phyloP scores from a whole-genome alignment of 35 echinoderm and acorn worm genomes.

The Strongylocentrotus purpuratus region DNA sequence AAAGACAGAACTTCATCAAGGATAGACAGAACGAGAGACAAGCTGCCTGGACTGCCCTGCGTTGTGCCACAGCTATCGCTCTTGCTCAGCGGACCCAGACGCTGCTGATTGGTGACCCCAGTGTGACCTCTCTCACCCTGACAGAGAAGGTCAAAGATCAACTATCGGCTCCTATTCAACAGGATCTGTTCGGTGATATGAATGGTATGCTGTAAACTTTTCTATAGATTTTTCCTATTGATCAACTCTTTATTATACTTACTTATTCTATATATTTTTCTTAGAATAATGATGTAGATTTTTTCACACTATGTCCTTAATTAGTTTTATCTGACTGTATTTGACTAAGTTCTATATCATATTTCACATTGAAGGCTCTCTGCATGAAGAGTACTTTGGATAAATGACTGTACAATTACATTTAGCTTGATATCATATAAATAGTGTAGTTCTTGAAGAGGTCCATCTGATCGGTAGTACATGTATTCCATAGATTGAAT shows the following conservation, averaged over 20 bases:
- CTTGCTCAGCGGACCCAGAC: conserved; percentile 63
- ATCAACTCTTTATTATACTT: too few species aligned
- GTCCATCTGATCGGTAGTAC: too few species aligned
- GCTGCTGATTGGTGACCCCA: conserved; percentile 89
- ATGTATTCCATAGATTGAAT: too few species aligned
- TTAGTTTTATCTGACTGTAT: background rate
- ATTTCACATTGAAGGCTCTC: background rate
- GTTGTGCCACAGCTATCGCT: conserved; percentile 64
- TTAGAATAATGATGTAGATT: too few species aligned
- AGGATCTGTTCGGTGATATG: conserved; percentile 70
- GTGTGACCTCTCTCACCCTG: conserved; percentile 68
- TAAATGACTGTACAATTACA: too few species aligned
- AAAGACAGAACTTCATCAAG: conserved; percentile 35
- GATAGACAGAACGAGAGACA: conserved; percentile 71
- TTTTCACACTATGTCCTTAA: too few species aligned
- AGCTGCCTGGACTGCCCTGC: conserved; percentile 85
- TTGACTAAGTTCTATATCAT: background rate
- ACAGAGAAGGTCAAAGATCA: conserved; percentile 65
- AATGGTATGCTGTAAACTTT: conserved; percentile 55
- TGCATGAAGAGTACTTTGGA: too few species aligned
- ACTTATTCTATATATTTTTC: too few species aligned
- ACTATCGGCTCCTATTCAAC: conserved; percentile 73
- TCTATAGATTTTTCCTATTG: background rate
- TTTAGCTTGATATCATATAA: too few species aligned
- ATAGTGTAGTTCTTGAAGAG: too few species aligned